Evolutionary conservation across 2,113 vertebrate species (phyloP).

Genomic region (Chionis minor): DNA sequence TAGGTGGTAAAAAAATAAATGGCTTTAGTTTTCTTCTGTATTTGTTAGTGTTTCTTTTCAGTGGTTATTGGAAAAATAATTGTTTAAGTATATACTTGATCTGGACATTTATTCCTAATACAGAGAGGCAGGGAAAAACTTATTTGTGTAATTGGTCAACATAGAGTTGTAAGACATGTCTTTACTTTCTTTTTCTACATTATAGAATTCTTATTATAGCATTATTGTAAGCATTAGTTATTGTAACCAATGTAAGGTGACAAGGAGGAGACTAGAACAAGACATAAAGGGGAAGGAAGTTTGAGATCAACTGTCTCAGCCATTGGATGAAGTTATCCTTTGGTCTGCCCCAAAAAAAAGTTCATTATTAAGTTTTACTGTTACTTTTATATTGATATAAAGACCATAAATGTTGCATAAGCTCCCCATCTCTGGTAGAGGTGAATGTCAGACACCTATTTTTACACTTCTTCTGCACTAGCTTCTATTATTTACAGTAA

Average conservation of each 20-base stretch:
- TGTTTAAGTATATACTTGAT: background rate
- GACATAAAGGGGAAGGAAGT: background rate
- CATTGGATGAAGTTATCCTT: background rate
- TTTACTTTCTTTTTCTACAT: background rate
- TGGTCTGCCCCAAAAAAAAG: background rate
- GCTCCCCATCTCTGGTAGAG: background rate
- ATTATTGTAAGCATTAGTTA: background rate
- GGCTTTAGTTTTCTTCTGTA: background rate
- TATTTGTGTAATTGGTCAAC: background rate
- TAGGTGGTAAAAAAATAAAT: background rate
- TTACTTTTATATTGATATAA: background rate
- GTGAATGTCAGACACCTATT: background rate
- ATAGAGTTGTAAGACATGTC: fast-evolving
- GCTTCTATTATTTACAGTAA: background rate
- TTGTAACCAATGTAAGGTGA: background rate
- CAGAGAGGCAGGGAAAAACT: background rate
- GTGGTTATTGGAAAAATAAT: background rate
- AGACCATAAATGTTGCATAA: background rate
- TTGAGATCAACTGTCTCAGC: background rate
- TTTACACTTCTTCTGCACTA: background rate
- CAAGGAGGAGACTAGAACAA: background rate
- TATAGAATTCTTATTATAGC: background rate
- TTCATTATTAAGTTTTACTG: background rate
- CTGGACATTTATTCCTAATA: background rate
- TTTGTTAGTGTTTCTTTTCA: background rate